Conservation (phyloP, 2,888 invertebrate genomes). For the Furcula furcula region DNA sequence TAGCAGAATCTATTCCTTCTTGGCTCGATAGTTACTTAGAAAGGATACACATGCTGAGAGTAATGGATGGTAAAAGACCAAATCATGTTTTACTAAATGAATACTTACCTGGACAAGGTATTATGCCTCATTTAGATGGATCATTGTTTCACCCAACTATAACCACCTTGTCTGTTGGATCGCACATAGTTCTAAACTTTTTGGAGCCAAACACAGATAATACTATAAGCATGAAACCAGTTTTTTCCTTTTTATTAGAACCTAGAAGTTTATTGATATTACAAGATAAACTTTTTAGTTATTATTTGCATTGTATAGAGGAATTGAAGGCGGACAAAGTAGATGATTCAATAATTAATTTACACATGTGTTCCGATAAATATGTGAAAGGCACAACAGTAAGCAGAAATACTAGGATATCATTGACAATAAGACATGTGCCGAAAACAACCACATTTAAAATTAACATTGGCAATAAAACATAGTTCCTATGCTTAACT, state of each 20-base stretch:
- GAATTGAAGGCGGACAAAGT: slow-evolving; percentile 86
- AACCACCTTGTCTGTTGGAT: slow-evolving; percentile 95
- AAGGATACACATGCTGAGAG: slow-evolving; percentile 84
- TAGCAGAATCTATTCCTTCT: slow-evolving; percentile 92
- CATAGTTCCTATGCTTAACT: no score
- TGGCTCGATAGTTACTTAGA: slow-evolving; percentile 90
- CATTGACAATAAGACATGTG: slow-evolving; percentile 96
- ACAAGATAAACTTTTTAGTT: slow-evolving; percentile 89
- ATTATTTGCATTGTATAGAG: slow-evolving; percentile 93
- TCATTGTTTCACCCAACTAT: slow-evolving; percentile 96
- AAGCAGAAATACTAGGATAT: slow-evolving; percentile 87
- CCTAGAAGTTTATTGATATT: slow-evolving; percentile 94
- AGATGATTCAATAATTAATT: slow-evolving; percentile 83
- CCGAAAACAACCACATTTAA: slow-evolving; percentile 92
- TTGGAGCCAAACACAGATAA: slow-evolving; percentile 75
- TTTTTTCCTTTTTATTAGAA: slow-evolving; percentile 91
- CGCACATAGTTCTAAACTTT: slow-evolving; percentile 95
- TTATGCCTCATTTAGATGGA: slow-evolving; percentile 98
- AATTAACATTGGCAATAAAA: slow-evolving; percentile 81
- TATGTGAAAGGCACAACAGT: slow-evolving; percentile 81
- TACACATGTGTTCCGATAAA: slow-evolving; percentile 81
- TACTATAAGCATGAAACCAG: slow-evolving; percentile 48
- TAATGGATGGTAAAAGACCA: slow-evolving; percentile 88
- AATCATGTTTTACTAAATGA: slow-evolving; percentile 98
- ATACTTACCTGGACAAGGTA: slow-evolving; percentile 96